These are phyloP conservation scores for Beris morrisii DNA, from an alignment of 2,888 invertebrate genomes.

Conservation along the genomic window DNA sequence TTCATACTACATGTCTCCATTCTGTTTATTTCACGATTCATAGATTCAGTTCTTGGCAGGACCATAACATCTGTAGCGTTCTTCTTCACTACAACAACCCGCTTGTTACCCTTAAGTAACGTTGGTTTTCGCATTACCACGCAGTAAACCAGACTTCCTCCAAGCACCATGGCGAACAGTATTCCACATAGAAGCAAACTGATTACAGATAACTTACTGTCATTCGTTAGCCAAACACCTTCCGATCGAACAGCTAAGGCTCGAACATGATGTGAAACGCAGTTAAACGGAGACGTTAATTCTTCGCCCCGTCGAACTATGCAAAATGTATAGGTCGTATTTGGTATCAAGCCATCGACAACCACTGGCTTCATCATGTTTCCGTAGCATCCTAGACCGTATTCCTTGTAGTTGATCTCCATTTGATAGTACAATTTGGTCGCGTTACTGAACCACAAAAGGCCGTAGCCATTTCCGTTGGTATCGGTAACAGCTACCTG, in stretches of 20 bases:
- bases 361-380: neutral
- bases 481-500: neutral
- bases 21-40: too few species aligned
- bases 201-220: slow-evolving; percentile 47
- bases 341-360: neutral
- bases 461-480: neutral
- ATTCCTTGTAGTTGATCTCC: neutral
- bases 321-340: slow-evolving; percentile 6
- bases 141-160: slow-evolving; percentile 47
- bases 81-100: slow-evolving; percentile 42
- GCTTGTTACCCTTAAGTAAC: slow-evolving; percentile 49
- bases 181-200: slow-evolving; percentile 40
- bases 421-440: neutral
- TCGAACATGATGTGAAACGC: slow-evolving; percentile 50
- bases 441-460: slow-evolving; percentile 9
- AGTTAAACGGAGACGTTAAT: slow-evolving; percentile 7
- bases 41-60: neutral
- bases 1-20: too few species aligned
- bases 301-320: neutral
- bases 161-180: slow-evolving; percentile 44
- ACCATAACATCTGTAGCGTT: neutral
- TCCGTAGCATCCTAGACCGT: neutral
- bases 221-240: slow-evolving; percentile 44
- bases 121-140: slow-evolving; percentile 48
- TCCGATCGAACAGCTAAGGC: slow-evolving; percentile 46